Evolutionary conservation across 2,888 invertebrate genomes (phyloP).

Genomic region (Acanthopleura granulata): DNA sequence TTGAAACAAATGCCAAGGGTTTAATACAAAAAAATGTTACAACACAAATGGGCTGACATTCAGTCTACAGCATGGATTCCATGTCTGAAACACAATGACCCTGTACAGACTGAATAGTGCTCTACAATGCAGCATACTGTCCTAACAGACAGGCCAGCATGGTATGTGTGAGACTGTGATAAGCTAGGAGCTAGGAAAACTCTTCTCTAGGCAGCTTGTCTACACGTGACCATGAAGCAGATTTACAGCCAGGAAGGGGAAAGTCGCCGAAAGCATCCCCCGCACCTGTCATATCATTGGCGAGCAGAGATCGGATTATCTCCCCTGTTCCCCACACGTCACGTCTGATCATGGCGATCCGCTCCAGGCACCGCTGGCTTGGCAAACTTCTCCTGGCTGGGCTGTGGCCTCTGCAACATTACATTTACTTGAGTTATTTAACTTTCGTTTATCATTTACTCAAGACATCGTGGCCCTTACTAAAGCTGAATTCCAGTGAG

Average conservation of each 20-base stretch:
- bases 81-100: no score
- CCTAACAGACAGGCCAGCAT: not conserved
- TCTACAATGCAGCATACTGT: no score
- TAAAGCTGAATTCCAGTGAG: not conserved
- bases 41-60: no score
- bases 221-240: not conserved
- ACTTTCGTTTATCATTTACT: not conserved
- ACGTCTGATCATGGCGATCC: slow-evolving; percentile 2
- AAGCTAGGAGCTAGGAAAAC: not conserved
- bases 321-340: not conserved
- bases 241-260: not conserved
- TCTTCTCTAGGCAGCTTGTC: no score
- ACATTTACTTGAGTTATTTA: not conserved
- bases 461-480: not conserved
- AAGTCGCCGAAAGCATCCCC: not conserved
- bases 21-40: no score
- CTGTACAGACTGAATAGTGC: no score
- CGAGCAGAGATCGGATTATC: not conserved
- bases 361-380: not conserved
- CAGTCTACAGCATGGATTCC: no score
- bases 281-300: not conserved
- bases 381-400: slow-evolving; percentile 4
- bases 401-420: not conserved
- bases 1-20: no score
- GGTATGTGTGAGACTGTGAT: not conserved